Percentiles rank a stretch among this genome's conserved stretches.
Evolutionary conservation across 2,113 vertebrate species (phyloP).

Genomic region (Myrmophylax atrothorax): DNA sequence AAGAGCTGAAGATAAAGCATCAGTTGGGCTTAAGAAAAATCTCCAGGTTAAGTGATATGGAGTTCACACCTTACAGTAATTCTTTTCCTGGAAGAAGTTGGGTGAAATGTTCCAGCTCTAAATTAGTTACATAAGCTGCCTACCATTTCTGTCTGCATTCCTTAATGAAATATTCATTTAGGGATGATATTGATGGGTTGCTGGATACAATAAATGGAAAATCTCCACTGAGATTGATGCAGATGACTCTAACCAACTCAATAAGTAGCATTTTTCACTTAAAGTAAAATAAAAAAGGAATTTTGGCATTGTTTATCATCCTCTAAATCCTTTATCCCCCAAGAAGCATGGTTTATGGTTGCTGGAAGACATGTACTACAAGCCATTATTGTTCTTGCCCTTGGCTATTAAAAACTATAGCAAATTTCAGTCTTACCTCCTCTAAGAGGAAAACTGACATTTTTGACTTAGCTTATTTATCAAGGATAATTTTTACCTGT

Average conservation of each 20-base stretch:
- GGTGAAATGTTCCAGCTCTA: background rate
- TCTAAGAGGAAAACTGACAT: background rate
- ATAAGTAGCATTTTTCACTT: background rate
- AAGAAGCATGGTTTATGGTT: background rate
- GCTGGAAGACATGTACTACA: background rate
- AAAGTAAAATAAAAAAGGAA: slow-evolving; percentile 8
- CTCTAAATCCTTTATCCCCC: background rate
- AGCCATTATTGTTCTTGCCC: background rate
- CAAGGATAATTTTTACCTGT: background rate
- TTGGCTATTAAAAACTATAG: background rate
- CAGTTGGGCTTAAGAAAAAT: background rate
- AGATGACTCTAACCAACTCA: background rate
- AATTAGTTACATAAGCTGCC: slow-evolving; percentile 3
- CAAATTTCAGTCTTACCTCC: background rate
- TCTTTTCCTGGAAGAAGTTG: background rate
- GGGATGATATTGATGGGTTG: background rate
- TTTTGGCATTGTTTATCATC: background rate
- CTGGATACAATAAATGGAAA: slow-evolving; percentile 9
- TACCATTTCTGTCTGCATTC: background rate
- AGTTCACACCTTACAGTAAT: background rate
- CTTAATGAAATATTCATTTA: slow-evolving; percentile 37
- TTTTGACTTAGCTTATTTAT: background rate
- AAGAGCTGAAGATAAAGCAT: background rate
- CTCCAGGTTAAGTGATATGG: background rate
- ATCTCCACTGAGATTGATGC: background rate